Base-by-base conservation (phyloP, 1,140 invertebrate genomes). In the Chironomus striatipennis region DNA sequence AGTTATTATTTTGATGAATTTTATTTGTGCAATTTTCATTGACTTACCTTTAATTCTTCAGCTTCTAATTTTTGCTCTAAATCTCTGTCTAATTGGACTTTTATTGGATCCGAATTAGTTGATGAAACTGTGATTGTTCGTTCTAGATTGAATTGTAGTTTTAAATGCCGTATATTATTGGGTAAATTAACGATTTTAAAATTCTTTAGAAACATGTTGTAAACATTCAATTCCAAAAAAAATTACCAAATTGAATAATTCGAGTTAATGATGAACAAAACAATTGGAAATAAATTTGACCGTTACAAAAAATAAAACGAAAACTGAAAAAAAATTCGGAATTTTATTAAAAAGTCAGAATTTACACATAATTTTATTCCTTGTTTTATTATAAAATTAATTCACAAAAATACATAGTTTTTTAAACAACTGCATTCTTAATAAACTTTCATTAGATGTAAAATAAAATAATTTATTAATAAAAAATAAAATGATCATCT, bases 361-460 rank as follows among this genome's bases (percentile, higher is more conserved):
- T 57, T 57, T 57, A 57, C n/a, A 57, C 47, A 57, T 12, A 57
- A n/a, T 57, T 57, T 57, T 47, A 10, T 57, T 5, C 1, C n/a
- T 57, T 57, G n/a, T 57, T 57, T 57, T 57, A 47, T 57, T 57
- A 57, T 5, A 57, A 57, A 57, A 57, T 34, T 57, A 57, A 57
- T 57, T 57, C 47, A 57, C 47, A 57, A 57, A 57, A 57, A 57
- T 57, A 57, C 47, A 57, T 57, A 57, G 12, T 57, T 57, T 34
- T n/a, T 34, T 34, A 34, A 34, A 34, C 47, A 57, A 57, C 47
- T 57, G 47, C 12, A 57, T 57, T 57, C n/a, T 12, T n/a, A n/a
- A 57, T 57, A 12, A 57, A 12, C 12, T 57, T 57, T 57, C 12
- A 34, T 34, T 34, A 34, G 24, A 34, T 34, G 24, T 34, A 34